A percentile compares a stretch with the other conserved stretches of the same genome.
These are phyloP conservation scores for Nephrotoma appendiculata DNA, from an alignment of 2,888 invertebrate genomes.

Conservation along the genomic window DNA sequence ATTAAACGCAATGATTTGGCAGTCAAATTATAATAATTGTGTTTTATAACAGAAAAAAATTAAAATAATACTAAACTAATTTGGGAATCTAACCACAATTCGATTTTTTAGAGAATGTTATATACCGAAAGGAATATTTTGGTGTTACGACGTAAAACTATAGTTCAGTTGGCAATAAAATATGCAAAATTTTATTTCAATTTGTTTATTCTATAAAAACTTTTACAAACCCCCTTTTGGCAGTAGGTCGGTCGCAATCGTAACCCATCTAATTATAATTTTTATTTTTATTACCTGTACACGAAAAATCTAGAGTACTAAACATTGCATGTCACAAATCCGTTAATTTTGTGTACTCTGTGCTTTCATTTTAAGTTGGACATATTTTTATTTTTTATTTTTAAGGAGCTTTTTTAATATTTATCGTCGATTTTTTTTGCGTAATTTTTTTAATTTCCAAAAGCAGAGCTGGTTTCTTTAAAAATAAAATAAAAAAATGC, in stretches of 20 bases:
- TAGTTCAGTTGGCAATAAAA: neutral
- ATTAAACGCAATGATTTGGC: too few species aligned
- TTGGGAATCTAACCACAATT: too few species aligned
- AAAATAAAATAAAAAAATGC: neutral
- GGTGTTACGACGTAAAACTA: too few species aligned
- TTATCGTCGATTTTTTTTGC: neutral
- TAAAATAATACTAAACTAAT: too few species aligned
- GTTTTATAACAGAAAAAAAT: too few species aligned
- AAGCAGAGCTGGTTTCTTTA: neutral
- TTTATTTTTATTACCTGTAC: neutral
- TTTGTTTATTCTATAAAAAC: neutral
- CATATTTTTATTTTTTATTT: neutral
- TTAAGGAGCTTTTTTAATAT: neutral
- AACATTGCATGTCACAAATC: constrained; percentile 1
- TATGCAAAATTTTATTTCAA: neutral
- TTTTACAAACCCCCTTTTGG: neutral
- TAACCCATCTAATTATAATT: neutral
- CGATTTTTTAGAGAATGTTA: too few species aligned
- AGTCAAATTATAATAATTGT: too few species aligned
- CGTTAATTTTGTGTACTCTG: neutral
- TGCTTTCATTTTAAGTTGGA: neutral
- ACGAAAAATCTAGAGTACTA: neutral
- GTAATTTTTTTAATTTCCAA: neutral
- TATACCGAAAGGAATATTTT: too few species aligned
- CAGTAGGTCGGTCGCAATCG: neutral